Evolutionary conservation across 2,888 invertebrate genomes (phyloP), one percentile per base, ranked within the genome.

Genomic region (Agrotis clavis): DNA sequence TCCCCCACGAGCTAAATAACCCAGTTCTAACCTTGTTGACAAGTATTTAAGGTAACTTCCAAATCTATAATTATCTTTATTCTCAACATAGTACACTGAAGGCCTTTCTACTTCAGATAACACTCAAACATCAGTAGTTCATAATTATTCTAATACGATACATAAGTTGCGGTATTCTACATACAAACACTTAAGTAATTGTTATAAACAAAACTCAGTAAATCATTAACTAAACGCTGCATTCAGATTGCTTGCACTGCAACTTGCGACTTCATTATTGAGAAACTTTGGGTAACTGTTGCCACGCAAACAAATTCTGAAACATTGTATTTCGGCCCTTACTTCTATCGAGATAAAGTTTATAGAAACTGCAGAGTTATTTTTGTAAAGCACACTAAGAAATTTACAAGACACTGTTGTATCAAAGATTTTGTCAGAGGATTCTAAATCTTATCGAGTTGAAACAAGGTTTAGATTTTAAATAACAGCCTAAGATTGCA

Each of bases 201-300:
- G 65, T 60, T 74, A 60, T 56, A 64, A 74, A 69, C 74, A 71
- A 74, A 71, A 81, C 72, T 71, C 63, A 65, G 60, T 81, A 74
- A 74, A 81, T 86, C 84, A 84, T 85, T 79, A 76, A 84, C 85
- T 82, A 80, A 85, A 77, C 77, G 76, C 54, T 82, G 77, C 74
- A 84, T 79, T 79, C 74, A 75, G 69, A 84, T 78, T 74, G 73
- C 79, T 79, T 81, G 72, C 69, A 77, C 77, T 87, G 85, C 86
- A 86, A 84, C 86, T 87, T 85, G 85, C 77, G 78, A 83, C 86
- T 89, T 87, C 86, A 88, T 89, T 90, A 88, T 87, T 86, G 82
- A 74, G 71, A 73, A 84, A 84, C 82, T 84, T 83, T 57, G 56
- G 59, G 45, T 62, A 50, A 63, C 57, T 62, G 14, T 48, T 60